Conservation (phyloP, 2,797 vertebrate genomes). For the Silurus aristotelis region DNA sequence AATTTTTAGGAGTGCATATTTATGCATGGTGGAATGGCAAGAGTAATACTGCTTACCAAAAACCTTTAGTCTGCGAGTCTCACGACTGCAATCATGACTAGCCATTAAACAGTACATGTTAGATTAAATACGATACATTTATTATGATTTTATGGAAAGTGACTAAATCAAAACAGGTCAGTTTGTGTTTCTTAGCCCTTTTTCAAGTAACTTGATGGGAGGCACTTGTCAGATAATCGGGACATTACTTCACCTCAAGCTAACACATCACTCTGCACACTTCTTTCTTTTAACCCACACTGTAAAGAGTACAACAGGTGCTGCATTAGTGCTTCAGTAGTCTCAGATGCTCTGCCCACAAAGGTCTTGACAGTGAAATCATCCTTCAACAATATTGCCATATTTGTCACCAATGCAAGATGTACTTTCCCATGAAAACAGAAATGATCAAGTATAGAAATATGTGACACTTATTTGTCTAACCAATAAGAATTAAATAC, state of each 20-base stretch:
- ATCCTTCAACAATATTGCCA: background rate
- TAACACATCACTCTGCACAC: background rate
- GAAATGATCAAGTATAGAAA: conserved; percentile 4
- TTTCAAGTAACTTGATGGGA: conserved; percentile 56
- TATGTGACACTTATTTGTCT: background rate
- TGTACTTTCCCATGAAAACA: background rate
- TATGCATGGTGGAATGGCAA: background rate
- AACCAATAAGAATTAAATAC: background rate
- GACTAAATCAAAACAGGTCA: conserved; percentile 19
- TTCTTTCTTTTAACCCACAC: background rate
- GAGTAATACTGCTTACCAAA: background rate
- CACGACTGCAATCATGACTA: background rate
- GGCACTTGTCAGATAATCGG: conserved; percentile 72
- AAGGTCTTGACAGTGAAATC: background rate
- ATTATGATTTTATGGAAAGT: conserved; percentile 34
- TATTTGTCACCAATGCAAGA: background rate
- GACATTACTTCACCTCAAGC: conserved; percentile 31
- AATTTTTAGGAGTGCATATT: background rate
- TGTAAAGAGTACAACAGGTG: background rate
- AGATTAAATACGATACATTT: conserved; percentile 30
- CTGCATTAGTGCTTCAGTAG: background rate
- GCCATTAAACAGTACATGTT: conserved; percentile 19
- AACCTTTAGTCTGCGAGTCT: background rate
- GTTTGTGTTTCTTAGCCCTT: conserved; percentile 48
- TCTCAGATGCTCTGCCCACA: background rate